phyloP scores from a whole-genome alignment of 2,888 invertebrate genomes.

The Eucriotettix oculatus region DNA sequence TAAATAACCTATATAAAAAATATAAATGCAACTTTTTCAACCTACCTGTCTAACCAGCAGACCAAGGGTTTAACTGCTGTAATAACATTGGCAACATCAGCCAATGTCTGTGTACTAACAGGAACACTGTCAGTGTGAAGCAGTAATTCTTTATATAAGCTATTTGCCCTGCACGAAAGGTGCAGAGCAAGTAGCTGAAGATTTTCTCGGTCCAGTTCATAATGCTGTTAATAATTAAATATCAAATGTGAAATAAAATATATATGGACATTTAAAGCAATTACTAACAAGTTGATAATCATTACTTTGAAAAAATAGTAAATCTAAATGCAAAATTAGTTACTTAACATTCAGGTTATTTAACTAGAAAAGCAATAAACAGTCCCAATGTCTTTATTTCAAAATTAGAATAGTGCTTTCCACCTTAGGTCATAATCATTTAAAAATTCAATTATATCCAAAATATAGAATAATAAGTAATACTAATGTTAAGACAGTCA shows the following conservation, averaged over 20 bases:
- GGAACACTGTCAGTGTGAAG: slow-evolving; percentile 36
- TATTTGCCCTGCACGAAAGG: slow-evolving; percentile 66
- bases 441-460: too few relatives aligned
- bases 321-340: too few relatives aligned
- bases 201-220: slow-evolving; percentile 80
- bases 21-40: neutral
- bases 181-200: slow-evolving; percentile 75
- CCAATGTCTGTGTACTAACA: slow-evolving; percentile 63
- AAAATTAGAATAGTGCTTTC: too few relatives aligned
- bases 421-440: too few relatives aligned
- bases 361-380: too few relatives aligned
- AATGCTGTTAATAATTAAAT: slow-evolving; percentile 44
- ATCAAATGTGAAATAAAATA: slow-evolving; percentile 12
- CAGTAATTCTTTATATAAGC: slow-evolving; percentile 52
- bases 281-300: too few relatives aligned
- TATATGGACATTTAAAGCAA: neutral
- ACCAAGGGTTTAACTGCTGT: slow-evolving; percentile 73
- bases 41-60: slow-evolving; percentile 76
- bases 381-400: too few relatives aligned
- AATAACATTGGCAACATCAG: slow-evolving; percentile 73
- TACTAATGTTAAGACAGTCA: too few relatives aligned
- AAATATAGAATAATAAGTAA: too few relatives aligned
- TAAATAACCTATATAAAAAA: neutral
- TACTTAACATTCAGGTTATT: too few relatives aligned
- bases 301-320: too few relatives aligned